Evolutionary conservation across 2,888 invertebrate genomes (phyloP), one percentile per base, ranked within the genome.

Genomic region (Eupithecia pulchellata): DNA sequence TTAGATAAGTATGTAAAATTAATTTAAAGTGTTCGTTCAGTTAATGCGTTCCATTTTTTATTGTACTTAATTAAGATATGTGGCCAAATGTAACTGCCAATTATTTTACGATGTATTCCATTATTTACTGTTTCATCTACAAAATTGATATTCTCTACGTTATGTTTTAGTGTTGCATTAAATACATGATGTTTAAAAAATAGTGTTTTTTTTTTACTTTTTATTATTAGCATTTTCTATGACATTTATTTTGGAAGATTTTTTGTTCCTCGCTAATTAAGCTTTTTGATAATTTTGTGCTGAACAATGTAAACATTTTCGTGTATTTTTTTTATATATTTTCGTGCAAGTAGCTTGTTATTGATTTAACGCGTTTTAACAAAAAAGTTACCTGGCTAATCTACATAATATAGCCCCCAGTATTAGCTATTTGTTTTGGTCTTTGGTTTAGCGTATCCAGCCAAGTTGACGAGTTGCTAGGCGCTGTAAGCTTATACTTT

Each of bases 211-310:
- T n/a, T 87, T 89, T 86, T 79, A 81, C 80, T 86, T 85, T 87
- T 86, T 82, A 75, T 85, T 82, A 75, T 88, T 86, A 84, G 82
- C 82, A 77, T 83, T 90, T 88, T 85, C 72, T 77, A 82, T 80
- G 78, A 88, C 93, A 92, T 94, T 94, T 94, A 93, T 94, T 94
- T 94, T 94, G 94, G 94, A 94, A 93, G 94, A 93, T 86, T 91
- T n/a, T 85, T 83, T 83, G 82, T 91, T 90, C 75, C 62, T 67
- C 32, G 39, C 60, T 47, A 36, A 76, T 71, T 80, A 75, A 79
- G 82, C 81, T 84, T 84, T 74, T 77, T 69, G n/a, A 74, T 81
- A 76, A 77, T 80, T 84, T 82, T 77, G 77, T 75, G 77, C 81
- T 82, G 75, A 71, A 77, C 78, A 80, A 74, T 65, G 72, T 75